These are phyloP conservation scores for Epirrita christyi DNA, from an alignment of 2,888 invertebrate genomes.

Conservation along the genomic window DNA sequence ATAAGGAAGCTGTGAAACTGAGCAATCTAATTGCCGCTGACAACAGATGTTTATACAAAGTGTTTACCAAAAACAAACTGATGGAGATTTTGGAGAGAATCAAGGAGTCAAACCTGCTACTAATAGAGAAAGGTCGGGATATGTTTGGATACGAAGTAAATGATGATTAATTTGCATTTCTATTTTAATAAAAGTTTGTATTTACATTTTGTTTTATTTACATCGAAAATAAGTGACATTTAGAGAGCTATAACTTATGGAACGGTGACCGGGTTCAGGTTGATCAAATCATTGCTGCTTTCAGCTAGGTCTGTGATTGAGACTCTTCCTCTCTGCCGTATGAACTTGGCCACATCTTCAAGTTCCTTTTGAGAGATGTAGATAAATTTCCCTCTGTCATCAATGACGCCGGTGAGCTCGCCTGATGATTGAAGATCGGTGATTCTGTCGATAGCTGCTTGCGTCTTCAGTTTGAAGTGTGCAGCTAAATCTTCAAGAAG, in stretches of 20 bases:
- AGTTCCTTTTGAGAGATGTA: constrained; percentile 97
- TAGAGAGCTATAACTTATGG: constrained; percentile 41
- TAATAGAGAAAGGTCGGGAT: constrained; percentile 91
- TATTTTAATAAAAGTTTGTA: constrained; percentile 61
- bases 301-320: constrained; percentile 97
- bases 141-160: constrained; percentile 90
- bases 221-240: constrained; percentile 37
- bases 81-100: constrained; percentile 90
- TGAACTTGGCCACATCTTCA: constrained; percentile 96
- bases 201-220: constrained; percentile 51
- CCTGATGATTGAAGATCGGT: constrained; percentile 93
- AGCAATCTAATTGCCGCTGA: constrained; percentile 93
- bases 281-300: constrained; percentile 96
- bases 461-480: constrained; percentile 95
- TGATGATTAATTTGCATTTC: constrained; percentile 50
- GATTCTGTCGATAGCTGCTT: constrained; percentile 94
- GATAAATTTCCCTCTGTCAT: constrained; percentile 99
- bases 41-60: constrained; percentile 91
- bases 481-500: constrained; percentile 96
- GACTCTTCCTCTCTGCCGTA: constrained; percentile 96
- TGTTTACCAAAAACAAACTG: constrained; percentile 91
- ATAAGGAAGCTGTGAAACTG: constrained; percentile 87
- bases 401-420: constrained; percentile 97
- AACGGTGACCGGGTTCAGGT: constrained; percentile 86
- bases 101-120: constrained; percentile 90